Base-by-base conservation (phyloP, 2,113 vertebrate species). In the Oncorhynchus masou region DNA sequence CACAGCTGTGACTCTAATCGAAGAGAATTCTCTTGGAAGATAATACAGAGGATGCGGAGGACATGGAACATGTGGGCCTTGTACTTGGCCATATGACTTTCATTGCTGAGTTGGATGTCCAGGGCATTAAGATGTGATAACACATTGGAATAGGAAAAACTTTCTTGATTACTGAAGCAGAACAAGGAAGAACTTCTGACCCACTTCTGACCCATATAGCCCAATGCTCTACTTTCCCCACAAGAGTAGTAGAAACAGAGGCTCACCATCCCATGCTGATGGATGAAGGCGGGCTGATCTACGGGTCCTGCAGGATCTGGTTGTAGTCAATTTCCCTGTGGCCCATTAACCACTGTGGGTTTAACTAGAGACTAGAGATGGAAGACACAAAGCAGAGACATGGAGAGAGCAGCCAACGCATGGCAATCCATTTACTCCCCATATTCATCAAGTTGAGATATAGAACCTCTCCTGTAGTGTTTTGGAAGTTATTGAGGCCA, bases 51-150 rank as follows among this genome's bases (percentile, higher is more conserved):
- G 31, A 34, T 34, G 48, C 57, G 22, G 49, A 54, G 49, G 49
- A 54, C 49, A 54, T 16, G 51, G 69, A 80, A 69, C 73, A 75
- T 68, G 66, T 81, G 70, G 73, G 75, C 71, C 73, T 34, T 74
- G 60, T 73, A 9, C 39, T 74, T 22, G 45, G 70, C 76, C 31
- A 76, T 57, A 25, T 22, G 65, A 75, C 60, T 68, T 79, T 70
- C 34, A 71, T n/a, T 31, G 48, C 6, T 70, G 68, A 66, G 67
- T 71, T 67, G 71, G 70, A 76, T 70, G 77, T 75, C 74, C 79
- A 54, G 51, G 45, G 57, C 74, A 68, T 79, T 82, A 8, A 69
- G 54, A 57, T 13, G 24, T 13, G 5, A 25, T 22, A 59, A 68
- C 34, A 54, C 51, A 48, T n/a, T 15, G 60, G 34, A 64, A 76